Evolutionary conservation across 2,888 invertebrate genomes (phyloP).

Genomic region (Seira ritae): DNA sequence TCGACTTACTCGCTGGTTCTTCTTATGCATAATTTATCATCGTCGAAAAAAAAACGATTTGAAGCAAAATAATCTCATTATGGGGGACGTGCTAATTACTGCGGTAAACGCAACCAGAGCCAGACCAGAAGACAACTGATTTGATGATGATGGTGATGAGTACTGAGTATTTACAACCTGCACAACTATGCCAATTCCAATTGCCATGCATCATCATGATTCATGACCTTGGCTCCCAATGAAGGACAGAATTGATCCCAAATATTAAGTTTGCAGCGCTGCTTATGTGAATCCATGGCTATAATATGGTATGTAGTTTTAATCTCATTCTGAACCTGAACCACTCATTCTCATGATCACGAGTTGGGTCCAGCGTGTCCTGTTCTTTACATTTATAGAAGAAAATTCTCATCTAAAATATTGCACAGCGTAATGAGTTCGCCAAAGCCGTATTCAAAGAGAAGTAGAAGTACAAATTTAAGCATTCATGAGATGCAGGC

Average conservation of each 20-base stretch:
- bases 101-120: neutral
- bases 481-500: neutral
- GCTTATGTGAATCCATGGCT: no score
- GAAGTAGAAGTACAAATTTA: neutral
- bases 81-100: neutral
- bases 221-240: neutral
- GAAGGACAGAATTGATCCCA: no score
- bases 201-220: neutral
- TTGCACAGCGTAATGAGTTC: neutral
- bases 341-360: no score
- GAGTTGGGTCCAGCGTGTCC: no score
- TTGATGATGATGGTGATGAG: no score
- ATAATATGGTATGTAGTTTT: no score
- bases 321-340: no score
- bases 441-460: neutral
- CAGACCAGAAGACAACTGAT: neutral
- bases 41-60: neutral
- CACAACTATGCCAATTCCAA: neutral
- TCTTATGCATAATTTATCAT: neutral
- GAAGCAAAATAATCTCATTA: neutral
- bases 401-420: neutral
- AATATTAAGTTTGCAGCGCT: no score
- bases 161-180: no score
- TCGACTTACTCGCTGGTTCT: neutral
- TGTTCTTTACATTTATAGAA: neutral